Percentiles rank a stretch among this genome's conserved stretches.
These are phyloP conservation scores for Ditula angustiorana DNA, from an alignment of 2,888 invertebrate genomes.

Conservation along the genomic window DNA sequence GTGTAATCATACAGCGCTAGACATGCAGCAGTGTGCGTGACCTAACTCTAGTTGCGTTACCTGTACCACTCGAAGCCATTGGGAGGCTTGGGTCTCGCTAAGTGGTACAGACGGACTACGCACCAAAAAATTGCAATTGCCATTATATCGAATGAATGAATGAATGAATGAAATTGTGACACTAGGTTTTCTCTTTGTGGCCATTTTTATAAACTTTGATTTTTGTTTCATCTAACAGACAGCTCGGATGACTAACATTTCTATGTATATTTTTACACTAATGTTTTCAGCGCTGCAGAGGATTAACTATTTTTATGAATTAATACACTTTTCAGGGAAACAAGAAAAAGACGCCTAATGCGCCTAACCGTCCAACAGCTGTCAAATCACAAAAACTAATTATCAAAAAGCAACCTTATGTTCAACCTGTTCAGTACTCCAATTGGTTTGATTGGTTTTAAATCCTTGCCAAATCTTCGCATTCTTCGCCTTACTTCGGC, in stretches of 20 bases:
- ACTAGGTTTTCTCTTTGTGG: not conserved
- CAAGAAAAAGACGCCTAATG: slow-evolving; percentile 55
- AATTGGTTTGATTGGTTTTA: slow-evolving; percentile 55
- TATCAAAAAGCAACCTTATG: slow-evolving; percentile 44
- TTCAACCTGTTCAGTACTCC: slow-evolving; percentile 53
- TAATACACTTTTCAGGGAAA: slow-evolving; percentile 63
- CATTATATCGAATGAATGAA: slow-evolving; percentile 6
- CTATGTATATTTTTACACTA: slow-evolving; percentile 16
- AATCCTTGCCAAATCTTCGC: no score
- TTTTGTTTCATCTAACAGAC: slow-evolving; percentile 13
- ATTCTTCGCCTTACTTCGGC: no score
- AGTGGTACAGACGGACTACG: no score
- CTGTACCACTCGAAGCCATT: no score
- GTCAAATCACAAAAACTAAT: slow-evolving; percentile 57
- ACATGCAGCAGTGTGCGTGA: no score
- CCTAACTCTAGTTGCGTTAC: no score
- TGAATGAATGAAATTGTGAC: slow-evolving; percentile 3
- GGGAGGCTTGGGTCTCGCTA: no score
- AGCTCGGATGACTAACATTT: slow-evolving; percentile 22
- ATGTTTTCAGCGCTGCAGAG: slow-evolving; percentile 40
- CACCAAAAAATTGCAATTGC: no score
- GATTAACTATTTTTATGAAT: slow-evolving; percentile 18
- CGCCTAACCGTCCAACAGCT: slow-evolving; percentile 49
- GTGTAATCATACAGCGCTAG: no score
- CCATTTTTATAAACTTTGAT: not conserved